Base-by-base conservation (phyloP, 1,140 invertebrate species). In the Pogonomyrmex californicus region DNA sequence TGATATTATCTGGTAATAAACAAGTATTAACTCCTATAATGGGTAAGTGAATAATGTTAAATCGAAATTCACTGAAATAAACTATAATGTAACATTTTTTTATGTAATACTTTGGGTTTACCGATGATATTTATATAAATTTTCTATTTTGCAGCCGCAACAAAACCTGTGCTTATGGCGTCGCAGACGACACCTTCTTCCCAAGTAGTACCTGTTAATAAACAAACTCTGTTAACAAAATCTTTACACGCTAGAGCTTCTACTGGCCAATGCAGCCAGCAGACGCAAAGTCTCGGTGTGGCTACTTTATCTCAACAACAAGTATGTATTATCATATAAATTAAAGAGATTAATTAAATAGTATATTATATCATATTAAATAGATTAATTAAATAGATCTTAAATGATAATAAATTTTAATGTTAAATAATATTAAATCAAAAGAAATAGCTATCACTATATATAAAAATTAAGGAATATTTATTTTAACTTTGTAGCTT, bases 1-100 rank as follows among this genome's bases (percentile, higher is more conserved):
- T 96, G 83, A 96, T 96, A 93, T 94, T 96, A 87, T 95, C 96
- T 91, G 93, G 96, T 92, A 92, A 96, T 94, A 92, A 96, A 95
- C 91, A 97, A 96, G 95, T 97, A 92, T 95, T 96, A 82, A 94
- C 96, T 65, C 95, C 96, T 63, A 96, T 96, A 86, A 95, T 96
- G 95, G 96, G 96, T 97, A 93, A 96, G 95, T 94, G 87, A 49
- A 41, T 38, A 66, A 66, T 38, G 12, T 14, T 12, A 38, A 63
- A 60, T 44, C 5, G 10, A 47, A 33, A 63, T 77, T 85, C 5
- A 62, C 17, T 47, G 4, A 68, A 36, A 36, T 4, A 51, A 70
- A 83, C 62, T 56, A 51, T 51, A 30, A n/a, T 54, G 4, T 7
- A 68, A 79, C 0, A 38, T 76, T 68, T 78, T 12, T 56, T 5